Conservation (phyloP, 2,797 vertebrate species). For the Acanthopagrus latus region DNA sequence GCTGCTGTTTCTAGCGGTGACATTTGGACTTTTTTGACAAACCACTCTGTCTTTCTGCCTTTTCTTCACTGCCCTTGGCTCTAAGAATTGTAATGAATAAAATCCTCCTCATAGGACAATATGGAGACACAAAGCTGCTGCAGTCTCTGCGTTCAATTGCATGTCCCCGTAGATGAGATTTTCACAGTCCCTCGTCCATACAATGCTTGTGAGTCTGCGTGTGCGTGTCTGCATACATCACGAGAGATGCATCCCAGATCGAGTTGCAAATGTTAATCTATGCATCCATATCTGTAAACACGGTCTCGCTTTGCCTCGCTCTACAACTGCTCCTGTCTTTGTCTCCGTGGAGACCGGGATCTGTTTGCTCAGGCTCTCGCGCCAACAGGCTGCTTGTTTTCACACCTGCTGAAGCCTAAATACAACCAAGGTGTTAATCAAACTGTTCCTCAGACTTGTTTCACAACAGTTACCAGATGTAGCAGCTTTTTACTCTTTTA, state of each 20-base stretch:
- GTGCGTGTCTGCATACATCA: not conserved
- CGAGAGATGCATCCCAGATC: conserved; percentile 14
- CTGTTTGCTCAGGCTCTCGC: conserved; percentile 10
- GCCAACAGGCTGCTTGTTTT: not conserved
- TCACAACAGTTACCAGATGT: conserved; percentile 28
- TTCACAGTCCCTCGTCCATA: conserved; percentile 17
- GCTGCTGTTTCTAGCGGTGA: conserved; percentile 34
- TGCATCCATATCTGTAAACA: conserved; percentile 52
- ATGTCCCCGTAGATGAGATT: conserved; percentile 45
- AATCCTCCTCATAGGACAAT: conserved; percentile 26
- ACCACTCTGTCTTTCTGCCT: conserved; percentile 45
- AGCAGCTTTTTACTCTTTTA: conserved; percentile 22
- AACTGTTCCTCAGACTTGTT: not conserved
- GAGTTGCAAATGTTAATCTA: conserved; percentile 37
- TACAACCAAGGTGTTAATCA: conserved; percentile 1
- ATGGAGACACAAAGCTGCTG: conserved; percentile 34
- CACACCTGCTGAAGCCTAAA: conserved; percentile 6
- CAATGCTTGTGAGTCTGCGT: conserved; percentile 9
- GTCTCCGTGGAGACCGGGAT: conserved; percentile 6
- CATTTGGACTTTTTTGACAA: conserved; percentile 45
- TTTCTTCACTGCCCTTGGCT: conserved; percentile 50
- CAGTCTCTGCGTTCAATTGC: conserved; percentile 47
- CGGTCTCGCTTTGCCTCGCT: conserved; percentile 34
- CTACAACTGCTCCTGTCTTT: conserved; percentile 9
- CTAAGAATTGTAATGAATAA: conserved; percentile 33